Evolutionary conservation across 1,140 invertebrate species (phyloP).

Genomic region (Hylaeus anthracinus): DNA sequence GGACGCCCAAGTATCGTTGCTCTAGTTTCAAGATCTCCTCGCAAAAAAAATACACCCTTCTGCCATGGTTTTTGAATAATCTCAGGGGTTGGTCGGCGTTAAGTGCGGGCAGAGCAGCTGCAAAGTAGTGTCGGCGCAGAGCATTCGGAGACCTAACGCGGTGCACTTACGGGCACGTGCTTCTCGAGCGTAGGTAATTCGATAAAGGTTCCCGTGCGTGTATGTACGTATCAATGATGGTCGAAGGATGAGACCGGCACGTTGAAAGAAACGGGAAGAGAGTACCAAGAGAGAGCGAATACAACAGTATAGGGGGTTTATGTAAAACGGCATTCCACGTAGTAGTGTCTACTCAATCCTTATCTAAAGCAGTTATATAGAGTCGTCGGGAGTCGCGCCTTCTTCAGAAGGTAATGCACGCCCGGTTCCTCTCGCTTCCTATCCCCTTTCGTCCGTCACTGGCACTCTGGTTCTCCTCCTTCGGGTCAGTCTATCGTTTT

Average conservation of each 20-base stretch:
- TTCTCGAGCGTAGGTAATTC: slow-evolving; percentile 58
- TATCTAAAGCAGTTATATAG: slow-evolving; percentile 73
- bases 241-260: slow-evolving; percentile 29
- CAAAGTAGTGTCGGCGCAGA: slow-evolving; percentile 1
- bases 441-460: slow-evolving; percentile 4
- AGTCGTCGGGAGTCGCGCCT: slow-evolving; percentile 69
- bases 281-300: slow-evolving; percentile 41
- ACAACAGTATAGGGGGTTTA: slow-evolving; percentile 54
- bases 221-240: slow-evolving; percentile 44
- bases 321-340: slow-evolving; percentile 71
- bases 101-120: slow-evolving; percentile 15
- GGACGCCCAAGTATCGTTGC: too few species aligned
- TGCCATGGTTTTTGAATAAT: neutral
- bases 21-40: too few species aligned
- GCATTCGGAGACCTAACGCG: slow-evolving; percentile 50
- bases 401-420: slow-evolving; percentile 73
- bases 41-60: too few species aligned
- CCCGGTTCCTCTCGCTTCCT: slow-evolving; percentile 38
- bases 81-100: slow-evolving; percentile 18
- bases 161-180: slow-evolving; percentile 48
- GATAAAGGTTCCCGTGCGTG: slow-evolving; percentile 52
- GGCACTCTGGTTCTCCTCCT: slow-evolving; percentile 28
- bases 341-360: slow-evolving; percentile 71
- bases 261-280: neutral
- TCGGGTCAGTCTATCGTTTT: slow-evolving; percentile 29